These are phyloP conservation scores for Monopis laevigella DNA, from an alignment of 2,888 invertebrate genomes.

Conservation along the genomic window DNA sequence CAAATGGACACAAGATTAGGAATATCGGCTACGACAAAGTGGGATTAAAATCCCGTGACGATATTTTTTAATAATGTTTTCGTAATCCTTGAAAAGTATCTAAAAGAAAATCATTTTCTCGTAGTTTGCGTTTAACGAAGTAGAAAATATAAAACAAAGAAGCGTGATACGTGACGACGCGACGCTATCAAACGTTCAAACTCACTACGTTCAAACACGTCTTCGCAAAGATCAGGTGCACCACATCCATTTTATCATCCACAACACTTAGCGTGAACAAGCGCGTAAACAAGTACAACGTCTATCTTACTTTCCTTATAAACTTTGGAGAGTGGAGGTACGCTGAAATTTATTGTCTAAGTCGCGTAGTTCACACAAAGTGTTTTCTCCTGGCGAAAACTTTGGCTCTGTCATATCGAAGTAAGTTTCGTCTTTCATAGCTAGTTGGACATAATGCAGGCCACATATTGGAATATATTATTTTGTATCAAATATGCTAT, in stretches of 20 bases:
- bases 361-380: constrained; percentile 25
- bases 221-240: constrained; percentile 45
- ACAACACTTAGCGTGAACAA: constrained; percentile 42
- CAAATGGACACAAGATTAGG: too few species aligned
- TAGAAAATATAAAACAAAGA: too few species aligned
- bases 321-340: constrained; percentile 26
- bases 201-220: constrained; percentile 22
- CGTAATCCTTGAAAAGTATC: too few species aligned
- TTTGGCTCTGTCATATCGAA: constrained; percentile 9
- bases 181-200: constrained; percentile 34
- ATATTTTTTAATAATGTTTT: too few species aligned
- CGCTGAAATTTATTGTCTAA: constrained; percentile 31
- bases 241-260: constrained; percentile 45
- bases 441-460: neutral
- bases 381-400: constrained; percentile 13
- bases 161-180: too few species aligned
- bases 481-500: neutral
- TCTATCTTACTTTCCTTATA: constrained; percentile 40
- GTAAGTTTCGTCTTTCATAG: constrained; percentile 5
- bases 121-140: too few species aligned
- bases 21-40: too few species aligned
- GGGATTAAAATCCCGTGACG: too few species aligned
- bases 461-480: neutral
- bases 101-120: too few species aligned
- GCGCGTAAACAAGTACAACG: constrained; percentile 41